Percentiles rank a stretch among this genome's conserved stretches.
phyloP scores from a whole-genome alignment of 2,113 vertebrate species.

The Notothenia rossii region DNA sequence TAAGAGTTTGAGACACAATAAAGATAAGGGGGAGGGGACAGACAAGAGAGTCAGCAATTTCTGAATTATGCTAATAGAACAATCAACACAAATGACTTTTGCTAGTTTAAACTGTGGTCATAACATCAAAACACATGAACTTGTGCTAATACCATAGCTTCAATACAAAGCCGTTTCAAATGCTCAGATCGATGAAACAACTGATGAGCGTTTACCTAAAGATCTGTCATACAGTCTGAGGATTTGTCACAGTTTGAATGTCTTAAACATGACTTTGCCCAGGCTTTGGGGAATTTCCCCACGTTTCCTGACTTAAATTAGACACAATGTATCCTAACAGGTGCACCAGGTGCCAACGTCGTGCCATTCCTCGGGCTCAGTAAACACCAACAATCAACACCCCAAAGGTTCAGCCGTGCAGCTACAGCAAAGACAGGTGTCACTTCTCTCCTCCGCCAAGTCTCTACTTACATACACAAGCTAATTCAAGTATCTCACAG shows the following conservation, averaged over 20 bases:
- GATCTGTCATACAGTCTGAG: background rate
- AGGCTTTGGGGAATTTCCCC: background rate
- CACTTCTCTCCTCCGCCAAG: background rate
- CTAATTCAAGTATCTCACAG: conserved; percentile 35
- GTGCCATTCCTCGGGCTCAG: conserved; percentile 12
- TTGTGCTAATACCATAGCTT: no score
- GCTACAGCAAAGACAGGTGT: conserved; percentile 25
- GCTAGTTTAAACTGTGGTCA: no score
- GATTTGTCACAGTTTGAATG: background rate
- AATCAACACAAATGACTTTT: no score
- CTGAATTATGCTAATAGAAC: no score
- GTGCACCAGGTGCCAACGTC: background rate
- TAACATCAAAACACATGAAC: no score
- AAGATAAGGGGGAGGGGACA: background rate
- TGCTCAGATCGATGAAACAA: background rate
- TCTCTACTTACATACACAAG: conserved; percentile 36
- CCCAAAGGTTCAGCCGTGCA: conserved; percentile 17
- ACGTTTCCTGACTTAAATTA: background rate
- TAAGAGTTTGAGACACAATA: background rate
- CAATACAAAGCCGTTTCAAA: background rate
- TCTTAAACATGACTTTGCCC: background rate
- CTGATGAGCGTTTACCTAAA: background rate
- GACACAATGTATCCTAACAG: background rate
- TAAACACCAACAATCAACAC: conserved; percentile 21
- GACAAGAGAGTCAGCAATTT: no score